Evolutionary conservation across 2,888 invertebrate genomes (phyloP).

Genomic region (Galeopsomyia nigrocyanea): DNA sequence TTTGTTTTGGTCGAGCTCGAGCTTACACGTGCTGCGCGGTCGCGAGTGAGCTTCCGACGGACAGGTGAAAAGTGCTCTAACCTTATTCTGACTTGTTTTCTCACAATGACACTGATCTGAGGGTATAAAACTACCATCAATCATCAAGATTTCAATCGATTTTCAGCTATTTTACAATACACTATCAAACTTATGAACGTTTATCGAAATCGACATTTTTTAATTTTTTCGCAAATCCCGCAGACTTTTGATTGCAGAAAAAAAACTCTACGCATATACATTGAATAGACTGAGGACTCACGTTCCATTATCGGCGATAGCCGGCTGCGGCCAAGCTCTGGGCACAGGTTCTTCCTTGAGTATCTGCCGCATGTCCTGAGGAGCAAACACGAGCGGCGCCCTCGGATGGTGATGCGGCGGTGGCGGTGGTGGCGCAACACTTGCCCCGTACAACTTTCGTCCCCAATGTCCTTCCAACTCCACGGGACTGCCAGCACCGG

Average conservation of each 20-base stretch:
- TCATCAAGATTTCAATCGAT: too few relatives aligned
- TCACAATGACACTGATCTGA: too few relatives aligned
- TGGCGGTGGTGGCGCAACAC: slow-evolving; percentile 66
- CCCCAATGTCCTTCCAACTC: slow-evolving; percentile 67
- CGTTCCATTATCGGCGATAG: slow-evolving; percentile 63
- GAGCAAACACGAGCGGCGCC: slow-evolving; percentile 65
- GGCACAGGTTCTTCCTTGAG: slow-evolving; percentile 67
- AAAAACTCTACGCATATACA: too few relatives aligned
- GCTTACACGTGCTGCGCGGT: too few relatives aligned
- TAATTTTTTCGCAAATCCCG: not conserved
- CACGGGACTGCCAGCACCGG: slow-evolving; percentile 66
- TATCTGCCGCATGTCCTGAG: slow-evolving; percentile 68
- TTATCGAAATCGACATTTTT: too few relatives aligned
- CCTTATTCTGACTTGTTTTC: too few relatives aligned
- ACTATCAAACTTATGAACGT: too few relatives aligned
- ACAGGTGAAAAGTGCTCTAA: too few relatives aligned
- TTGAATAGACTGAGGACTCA: slow-evolving; percentile 39
- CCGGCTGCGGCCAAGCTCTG: slow-evolving; percentile 66
- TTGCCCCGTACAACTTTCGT: slow-evolving; percentile 65
- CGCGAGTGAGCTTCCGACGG: too few relatives aligned
- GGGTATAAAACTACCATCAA: too few relatives aligned
- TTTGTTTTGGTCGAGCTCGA: too few relatives aligned
- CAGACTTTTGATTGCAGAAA: not conserved
- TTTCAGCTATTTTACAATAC: too few relatives aligned
- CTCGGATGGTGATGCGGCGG: slow-evolving; percentile 67